Evolutionary conservation across 2,888 invertebrate species (phyloP), one percentile per base, ranked within the genome.

Genomic region (Volucella bombylans): DNA sequence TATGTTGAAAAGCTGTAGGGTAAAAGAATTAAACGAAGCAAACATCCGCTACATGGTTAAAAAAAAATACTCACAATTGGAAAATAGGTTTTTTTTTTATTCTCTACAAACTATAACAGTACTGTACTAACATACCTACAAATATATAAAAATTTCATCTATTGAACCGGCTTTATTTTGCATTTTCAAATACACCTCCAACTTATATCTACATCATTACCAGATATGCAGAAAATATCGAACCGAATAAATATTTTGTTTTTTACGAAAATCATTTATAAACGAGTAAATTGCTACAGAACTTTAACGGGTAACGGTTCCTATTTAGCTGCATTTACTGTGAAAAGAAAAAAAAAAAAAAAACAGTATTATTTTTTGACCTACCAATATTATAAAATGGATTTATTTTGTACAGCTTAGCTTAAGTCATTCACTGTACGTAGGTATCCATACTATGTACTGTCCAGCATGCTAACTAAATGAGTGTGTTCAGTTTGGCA

Each of bases 81-180:
- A 83, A 83, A 83, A 83, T 76, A 80, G 64, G 45, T 79, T 80
- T 83, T 61, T 43, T 18, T 65, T 83, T 83, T 80, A 83, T 83
- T 80, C 71, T 80, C 83, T 80, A 83, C 65, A 80, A 80, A 71
- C 83, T 83, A 83, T 68, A 83, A 77, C 76, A 80, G 74, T 76
- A 80, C 74, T 69, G 69, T 55, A 54, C 80, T 83, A 80, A 83
- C 65, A 74, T 31, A 31, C 31, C 31, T 31, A 31, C 31, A 31
- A 6, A 31, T 74, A 76, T 73, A 74, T 83, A 80, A 83, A 64
- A 74, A 61, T 83, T 83, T 83, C 71, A 67, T 80, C 69, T 83
- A 80, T 71, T 80, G 74, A 69, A 74, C 74, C 73, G 80, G 74
- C 62, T 55, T 41, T 67, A 80, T 57, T 71, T 80, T 74, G 64